Conservation (phyloP, 2,113 vertebrate genomes). For the Phodopus roborovskii region DNA sequence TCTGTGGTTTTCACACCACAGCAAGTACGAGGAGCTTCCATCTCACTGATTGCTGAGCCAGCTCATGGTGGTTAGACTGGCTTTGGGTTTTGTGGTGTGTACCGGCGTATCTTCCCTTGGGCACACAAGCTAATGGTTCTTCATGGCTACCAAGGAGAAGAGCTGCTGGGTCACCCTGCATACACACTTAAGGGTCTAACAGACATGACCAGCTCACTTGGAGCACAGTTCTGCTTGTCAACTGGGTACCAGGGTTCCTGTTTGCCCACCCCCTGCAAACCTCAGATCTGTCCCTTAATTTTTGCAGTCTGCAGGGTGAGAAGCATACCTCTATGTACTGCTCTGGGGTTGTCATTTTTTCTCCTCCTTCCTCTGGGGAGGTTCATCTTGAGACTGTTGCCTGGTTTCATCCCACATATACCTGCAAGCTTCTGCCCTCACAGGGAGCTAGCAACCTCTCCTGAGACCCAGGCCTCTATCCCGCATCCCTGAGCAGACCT, state of each 20-base stretch:
- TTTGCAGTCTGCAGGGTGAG: not conserved
- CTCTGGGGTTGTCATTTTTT: not conserved
- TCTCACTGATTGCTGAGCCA: not conserved
- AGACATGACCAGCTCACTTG: not conserved
- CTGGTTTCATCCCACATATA: not conserved
- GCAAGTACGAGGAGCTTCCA: not conserved
- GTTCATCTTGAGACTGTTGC: constrained; percentile 9
- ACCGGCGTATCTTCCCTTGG: not conserved
- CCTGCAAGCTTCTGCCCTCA: not conserved
- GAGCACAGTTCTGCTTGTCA: not conserved
- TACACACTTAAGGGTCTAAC: not conserved
- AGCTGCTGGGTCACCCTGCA: not conserved
- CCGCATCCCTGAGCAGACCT: not conserved
- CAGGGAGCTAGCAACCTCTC: not conserved
- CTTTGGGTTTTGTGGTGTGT: not conserved
- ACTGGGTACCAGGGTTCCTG: not conserved
- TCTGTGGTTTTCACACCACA: not conserved
- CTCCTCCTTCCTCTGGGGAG: not conserved
- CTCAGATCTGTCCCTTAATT: not conserved
- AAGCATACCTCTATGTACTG: not conserved
- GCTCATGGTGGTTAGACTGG: not conserved
- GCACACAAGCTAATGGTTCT: not conserved
- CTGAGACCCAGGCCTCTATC: not conserved
- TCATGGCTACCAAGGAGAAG: not conserved
- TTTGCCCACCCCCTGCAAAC: not conserved